phyloP scores from a whole-genome alignment of 2,888 invertebrate genomes.

The Rhamphomyia laevipes region DNA sequence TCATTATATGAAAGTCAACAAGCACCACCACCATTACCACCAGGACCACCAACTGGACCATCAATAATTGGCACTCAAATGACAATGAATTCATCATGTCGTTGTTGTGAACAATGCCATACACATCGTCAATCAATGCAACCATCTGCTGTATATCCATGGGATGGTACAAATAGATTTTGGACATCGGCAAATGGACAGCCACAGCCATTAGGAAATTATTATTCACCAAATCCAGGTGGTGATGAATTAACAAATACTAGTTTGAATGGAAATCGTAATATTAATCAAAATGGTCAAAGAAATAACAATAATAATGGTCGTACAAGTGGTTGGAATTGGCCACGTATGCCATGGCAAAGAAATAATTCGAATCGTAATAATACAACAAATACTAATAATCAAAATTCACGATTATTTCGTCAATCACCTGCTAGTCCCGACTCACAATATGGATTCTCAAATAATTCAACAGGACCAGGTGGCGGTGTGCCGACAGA shows the following conservation, averaged over 20 bases:
- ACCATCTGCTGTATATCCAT: constrained; percentile 44
- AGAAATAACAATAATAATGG: constrained; percentile 1
- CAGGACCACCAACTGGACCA: constrained; percentile 26
- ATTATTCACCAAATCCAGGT: constrained; percentile 76
- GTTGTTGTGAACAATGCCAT: constrained; percentile 59
- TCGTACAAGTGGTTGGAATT: constrained; percentile 46
- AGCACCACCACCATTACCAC: constrained; percentile 23
- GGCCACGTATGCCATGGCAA: constrained; percentile 63
- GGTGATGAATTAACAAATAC: constrained; percentile 33
- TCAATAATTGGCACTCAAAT: constrained; percentile 35
- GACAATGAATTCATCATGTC: constrained; percentile 39
- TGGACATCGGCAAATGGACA: constrained; percentile 37
- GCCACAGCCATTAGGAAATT: constrained; percentile 52
- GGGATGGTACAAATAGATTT: constrained; percentile 43
- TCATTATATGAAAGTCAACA: constrained; percentile 51
- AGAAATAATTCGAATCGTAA: constrained; percentile 39
- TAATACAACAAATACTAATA: constrained; percentile 16
- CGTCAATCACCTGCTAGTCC: constrained; percentile 59
- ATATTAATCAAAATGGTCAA: not conserved
- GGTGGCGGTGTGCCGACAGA: constrained; percentile 19
- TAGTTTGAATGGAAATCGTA: constrained; percentile 8
- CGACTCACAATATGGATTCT: constrained; percentile 74
- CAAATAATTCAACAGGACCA: constrained; percentile 29
- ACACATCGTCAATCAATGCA: constrained; percentile 42
- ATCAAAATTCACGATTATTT: constrained; percentile 25